Evolutionary conservation across 2,888 invertebrate genomes (phyloP).

Genomic region (Apamea monoglypha): DNA sequence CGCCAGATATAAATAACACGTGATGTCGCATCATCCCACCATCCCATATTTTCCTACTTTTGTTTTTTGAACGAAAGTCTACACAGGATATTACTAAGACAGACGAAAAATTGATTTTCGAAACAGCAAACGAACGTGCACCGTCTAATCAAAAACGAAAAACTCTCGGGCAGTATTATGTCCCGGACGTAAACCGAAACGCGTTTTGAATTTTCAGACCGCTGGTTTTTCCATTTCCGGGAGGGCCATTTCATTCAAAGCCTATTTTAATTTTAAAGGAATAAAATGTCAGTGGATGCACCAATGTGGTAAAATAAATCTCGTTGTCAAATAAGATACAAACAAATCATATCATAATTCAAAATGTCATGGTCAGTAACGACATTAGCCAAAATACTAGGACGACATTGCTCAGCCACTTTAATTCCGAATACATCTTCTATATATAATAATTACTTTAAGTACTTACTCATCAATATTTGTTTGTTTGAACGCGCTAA

Average conservation of each 20-base stretch:
- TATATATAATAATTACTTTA: too few relatives aligned
- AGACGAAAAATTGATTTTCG: constrained; percentile 19
- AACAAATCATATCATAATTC: neutral
- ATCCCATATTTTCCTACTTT: constrained; percentile 2
- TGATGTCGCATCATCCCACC: constrained; percentile 5
- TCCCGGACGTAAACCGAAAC: constrained; percentile 4
- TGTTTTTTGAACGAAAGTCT: constrained; percentile 15
- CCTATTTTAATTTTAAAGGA: neutral
- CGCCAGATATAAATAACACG: constrained; percentile 29
- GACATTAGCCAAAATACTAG: neutral
- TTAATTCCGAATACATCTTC: neutral
- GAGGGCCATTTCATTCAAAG: neutral
- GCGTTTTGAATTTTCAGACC: constrained; percentile 20
- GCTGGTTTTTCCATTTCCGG: constrained; percentile 1
- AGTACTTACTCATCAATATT: too few relatives aligned
- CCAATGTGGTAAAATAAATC: neutral
- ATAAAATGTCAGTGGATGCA: neutral
- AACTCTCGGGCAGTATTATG: constrained; percentile 15
- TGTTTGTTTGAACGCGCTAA: neutral
- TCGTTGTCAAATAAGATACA: neutral
- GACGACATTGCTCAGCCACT: neutral
- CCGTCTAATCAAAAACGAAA: constrained; percentile 9
- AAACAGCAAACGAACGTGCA: constrained; percentile 28
- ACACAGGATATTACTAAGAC: constrained; percentile 27
- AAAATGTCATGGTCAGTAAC: constrained; percentile 6